These are phyloP conservation scores for Stictonetta naevosa DNA, from an alignment of 2,113 vertebrate genomes.

Conservation along the genomic window DNA sequence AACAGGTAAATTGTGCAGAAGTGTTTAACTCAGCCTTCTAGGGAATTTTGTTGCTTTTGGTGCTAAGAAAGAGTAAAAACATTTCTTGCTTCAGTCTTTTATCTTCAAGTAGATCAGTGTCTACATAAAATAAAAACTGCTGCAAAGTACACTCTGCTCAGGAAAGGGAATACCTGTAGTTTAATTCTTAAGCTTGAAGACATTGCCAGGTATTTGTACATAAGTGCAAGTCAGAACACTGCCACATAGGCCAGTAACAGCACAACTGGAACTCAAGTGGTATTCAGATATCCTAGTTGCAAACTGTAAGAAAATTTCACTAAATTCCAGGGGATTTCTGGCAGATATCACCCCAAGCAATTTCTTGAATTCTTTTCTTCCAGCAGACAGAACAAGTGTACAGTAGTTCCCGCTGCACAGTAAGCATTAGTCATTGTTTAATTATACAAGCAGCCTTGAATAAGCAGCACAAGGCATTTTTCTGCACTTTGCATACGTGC, in stretches of 20 bases:
- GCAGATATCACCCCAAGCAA: not conserved
- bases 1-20: not conserved
- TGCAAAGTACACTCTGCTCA: not conserved
- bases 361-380: not conserved
- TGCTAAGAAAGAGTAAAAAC: not conserved
- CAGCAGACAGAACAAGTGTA: not conserved
- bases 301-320: not conserved
- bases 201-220: too few relatives aligned
- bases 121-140: not conserved
- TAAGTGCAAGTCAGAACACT: not conserved
- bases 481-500: not conserved
- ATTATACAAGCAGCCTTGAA: not conserved
- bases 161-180: not conserved
- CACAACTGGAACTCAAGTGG: not conserved
- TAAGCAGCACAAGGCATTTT: not conserved
- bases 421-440: not conserved
- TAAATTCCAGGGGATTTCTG: not conserved
- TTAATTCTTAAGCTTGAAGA: not conserved
- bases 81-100: not conserved
- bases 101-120: not conserved
- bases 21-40: not conserved
- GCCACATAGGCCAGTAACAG: not conserved
- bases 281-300: not conserved
- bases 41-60: not conserved
- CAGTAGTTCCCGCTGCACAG: not conserved